Evolutionary conservation across 1,140 invertebrate species (phyloP).

Genomic region (Drosophila eugracilis): DNA sequence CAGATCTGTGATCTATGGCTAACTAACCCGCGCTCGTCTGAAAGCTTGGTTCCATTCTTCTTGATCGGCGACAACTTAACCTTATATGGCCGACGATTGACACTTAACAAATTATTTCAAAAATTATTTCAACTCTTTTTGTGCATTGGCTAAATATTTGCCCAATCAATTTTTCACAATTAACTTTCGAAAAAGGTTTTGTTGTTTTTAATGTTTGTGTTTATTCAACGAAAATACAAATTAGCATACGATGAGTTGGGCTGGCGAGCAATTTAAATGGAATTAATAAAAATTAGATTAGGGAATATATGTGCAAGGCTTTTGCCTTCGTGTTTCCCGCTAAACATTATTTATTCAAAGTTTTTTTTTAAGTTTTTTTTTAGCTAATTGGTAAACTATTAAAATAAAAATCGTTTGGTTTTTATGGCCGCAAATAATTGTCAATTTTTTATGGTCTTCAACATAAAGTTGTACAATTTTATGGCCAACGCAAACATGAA

Average conservation of each 20-base stretch:
- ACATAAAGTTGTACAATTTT: slow-evolving; percentile 57
- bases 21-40: slow-evolving; percentile 18
- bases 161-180: slow-evolving; percentile 76
- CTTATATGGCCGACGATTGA: slow-evolving; percentile 57
- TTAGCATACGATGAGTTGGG: slow-evolving; percentile 37
- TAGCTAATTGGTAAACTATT: slow-evolving; percentile 63
- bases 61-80: slow-evolving; percentile 32
- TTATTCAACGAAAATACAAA: slow-evolving; percentile 43
- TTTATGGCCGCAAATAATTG: slow-evolving; percentile 71
- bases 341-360: slow-evolving; percentile 26
- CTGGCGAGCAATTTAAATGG: slow-evolving; percentile 52
- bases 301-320: slow-evolving; percentile 13
- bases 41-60: slow-evolving; percentile 59
- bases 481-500: slow-evolving; percentile 13
- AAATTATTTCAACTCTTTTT: slow-evolving; percentile 54
- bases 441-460: slow-evolving; percentile 55
- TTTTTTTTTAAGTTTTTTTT: too few species aligned
- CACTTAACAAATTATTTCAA: slow-evolving; percentile 63
- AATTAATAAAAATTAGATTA: slow-evolving; percentile 70
- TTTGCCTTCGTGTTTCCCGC: background rate
- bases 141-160: slow-evolving; percentile 60
- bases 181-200: slow-evolving; percentile 61
- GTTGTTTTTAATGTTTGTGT: slow-evolving; percentile 5
- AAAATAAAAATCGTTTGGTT: slow-evolving; percentile 65
- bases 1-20: slow-evolving; percentile 35